Conservation (phyloP, 2,113 vertebrate species). For the Camelus bactrianus region DNA sequence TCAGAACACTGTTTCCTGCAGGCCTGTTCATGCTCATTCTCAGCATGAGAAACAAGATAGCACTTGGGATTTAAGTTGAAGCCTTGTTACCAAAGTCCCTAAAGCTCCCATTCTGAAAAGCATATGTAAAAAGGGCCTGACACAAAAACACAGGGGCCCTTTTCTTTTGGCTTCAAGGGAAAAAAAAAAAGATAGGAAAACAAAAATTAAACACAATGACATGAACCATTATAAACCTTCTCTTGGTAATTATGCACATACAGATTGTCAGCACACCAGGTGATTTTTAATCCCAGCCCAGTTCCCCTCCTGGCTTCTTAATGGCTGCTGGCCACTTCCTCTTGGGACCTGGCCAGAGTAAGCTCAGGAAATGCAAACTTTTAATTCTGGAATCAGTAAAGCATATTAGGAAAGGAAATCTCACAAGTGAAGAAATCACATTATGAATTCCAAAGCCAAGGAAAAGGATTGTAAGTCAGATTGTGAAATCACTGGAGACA, state of each 20-base stretch:
- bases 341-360: constrained; percentile 72
- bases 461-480: neutral
- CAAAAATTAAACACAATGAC: neutral
- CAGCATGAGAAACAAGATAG: neutral
- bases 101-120: neutral
- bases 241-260: neutral
- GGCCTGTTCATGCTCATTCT: neutral
- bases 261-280: constrained; percentile 73
- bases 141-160: neutral
- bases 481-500: neutral
- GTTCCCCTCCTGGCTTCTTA: constrained; percentile 28
- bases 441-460: constrained; percentile 49
- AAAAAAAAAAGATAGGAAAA: neutral
- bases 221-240: neutral
- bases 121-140: neutral
- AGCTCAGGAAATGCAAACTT: constrained; percentile 75
- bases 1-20: neutral
- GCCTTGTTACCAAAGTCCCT: neutral
- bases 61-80: constrained; percentile 13
- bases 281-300: constrained; percentile 71
- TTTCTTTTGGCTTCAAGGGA: neutral
- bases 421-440: constrained; percentile 57
- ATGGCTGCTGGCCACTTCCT: constrained; percentile 74
- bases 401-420: constrained; percentile 75
- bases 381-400: constrained; percentile 78